Evolutionary conservation across 2,113 vertebrate genomes (phyloP).

Genomic region (Sminthopsis crassicaudata): DNA sequence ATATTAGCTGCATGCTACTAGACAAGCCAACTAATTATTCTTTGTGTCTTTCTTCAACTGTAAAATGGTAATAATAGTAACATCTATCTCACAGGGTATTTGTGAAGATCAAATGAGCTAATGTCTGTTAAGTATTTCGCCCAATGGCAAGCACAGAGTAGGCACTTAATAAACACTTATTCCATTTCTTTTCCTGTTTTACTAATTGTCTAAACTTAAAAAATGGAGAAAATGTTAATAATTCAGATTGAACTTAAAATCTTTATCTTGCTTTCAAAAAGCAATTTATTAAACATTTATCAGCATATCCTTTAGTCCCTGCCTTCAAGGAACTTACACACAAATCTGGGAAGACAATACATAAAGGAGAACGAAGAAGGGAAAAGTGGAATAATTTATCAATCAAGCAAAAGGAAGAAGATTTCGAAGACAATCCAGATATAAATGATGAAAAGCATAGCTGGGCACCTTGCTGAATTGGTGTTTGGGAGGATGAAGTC

Average conservation of each 20-base stretch:
- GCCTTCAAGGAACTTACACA: too few relatives aligned
- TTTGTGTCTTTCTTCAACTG: neutral
- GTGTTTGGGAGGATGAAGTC: neutral
- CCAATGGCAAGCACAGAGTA: neutral
- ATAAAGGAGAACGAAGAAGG: neutral
- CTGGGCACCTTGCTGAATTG: neutral
- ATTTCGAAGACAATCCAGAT: neutral
- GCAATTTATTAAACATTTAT: too few relatives aligned
- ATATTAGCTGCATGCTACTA: neutral
- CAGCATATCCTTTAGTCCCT: too few relatives aligned
- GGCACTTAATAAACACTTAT: neutral
- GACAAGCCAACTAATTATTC: neutral
- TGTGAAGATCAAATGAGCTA: neutral
- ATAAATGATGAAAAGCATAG: neutral
- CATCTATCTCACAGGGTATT: neutral
- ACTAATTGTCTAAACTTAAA: too few relatives aligned
- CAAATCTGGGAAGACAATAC: neutral
- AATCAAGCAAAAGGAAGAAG: neutral
- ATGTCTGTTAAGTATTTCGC: neutral
- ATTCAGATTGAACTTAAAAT: too few relatives aligned
- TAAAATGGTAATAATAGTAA: neutral
- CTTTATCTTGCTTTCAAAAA: too few relatives aligned
- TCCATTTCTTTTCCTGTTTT: too few relatives aligned
- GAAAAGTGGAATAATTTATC: neutral
- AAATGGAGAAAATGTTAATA: too few relatives aligned